Conservation (phyloP, 2,797 vertebrate species). For the Sarcophilus harrisii region DNA sequence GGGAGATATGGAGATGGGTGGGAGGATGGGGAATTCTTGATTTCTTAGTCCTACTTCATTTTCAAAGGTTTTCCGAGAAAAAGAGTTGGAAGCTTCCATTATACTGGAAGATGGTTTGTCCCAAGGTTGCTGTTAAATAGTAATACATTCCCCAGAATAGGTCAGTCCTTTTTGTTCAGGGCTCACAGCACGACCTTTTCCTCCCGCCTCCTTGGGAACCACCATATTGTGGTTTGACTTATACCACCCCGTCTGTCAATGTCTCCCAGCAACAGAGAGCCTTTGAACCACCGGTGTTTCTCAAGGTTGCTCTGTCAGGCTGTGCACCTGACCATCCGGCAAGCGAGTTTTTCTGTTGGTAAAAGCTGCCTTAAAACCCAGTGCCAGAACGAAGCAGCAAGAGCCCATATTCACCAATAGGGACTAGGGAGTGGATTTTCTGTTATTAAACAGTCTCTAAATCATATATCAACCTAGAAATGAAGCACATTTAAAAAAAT, state of each 20-base stretch:
- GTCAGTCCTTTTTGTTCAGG: not conserved
- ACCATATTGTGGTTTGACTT: not conserved
- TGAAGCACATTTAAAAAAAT: not conserved
- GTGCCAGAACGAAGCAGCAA: not conserved
- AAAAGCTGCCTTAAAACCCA: not conserved
- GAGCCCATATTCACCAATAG: not conserved
- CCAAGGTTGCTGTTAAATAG: not conserved
- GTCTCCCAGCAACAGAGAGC: not conserved
- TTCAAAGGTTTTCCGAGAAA: not conserved
- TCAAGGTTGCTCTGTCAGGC: not conserved
- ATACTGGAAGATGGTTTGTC: not conserved
- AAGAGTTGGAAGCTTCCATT: not conserved
- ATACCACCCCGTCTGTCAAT: not conserved
- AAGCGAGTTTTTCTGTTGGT: not conserved
- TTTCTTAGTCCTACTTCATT: not conserved
- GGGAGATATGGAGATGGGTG: not conserved
- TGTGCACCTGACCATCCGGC: not conserved
- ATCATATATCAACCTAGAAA: not conserved
- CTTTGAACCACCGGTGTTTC: not conserved
- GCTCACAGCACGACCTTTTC: not conserved
- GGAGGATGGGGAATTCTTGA: not conserved
- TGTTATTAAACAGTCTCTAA: constrained; percentile 11
- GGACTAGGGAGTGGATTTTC: not conserved
- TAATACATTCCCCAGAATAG: not conserved
- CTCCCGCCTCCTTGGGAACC: not conserved